Evolutionary conservation across 1,140 invertebrate species (phyloP), one percentile per base, ranked within the genome.

Genomic region (Rhizoglyphus robini): DNA sequence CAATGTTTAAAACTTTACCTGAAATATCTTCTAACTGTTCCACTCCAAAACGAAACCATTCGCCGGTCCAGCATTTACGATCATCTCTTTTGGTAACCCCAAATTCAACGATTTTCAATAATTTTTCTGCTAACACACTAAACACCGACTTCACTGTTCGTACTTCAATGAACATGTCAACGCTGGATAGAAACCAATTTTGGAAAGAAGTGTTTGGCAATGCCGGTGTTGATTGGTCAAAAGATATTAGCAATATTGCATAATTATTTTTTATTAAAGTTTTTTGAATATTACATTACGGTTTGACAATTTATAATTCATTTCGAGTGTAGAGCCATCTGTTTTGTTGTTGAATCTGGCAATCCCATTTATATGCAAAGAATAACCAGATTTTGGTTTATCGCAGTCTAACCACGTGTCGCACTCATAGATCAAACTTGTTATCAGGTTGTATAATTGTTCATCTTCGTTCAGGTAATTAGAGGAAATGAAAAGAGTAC

Each of bases 391-490:
- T 46, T 32, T 30, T 32, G 58, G 58, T n/a, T 27, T 15, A 60
- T 60, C 58, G 36, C 58, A 60, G 29, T 60, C 58, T n/a, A 60
- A 27, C 58, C 58, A 60, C 23, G 2, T 29, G 15, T 60, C 58
- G 27, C 58, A 60, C 36, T 60, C 58, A 27, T 29, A 60, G 15
- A 60, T 34, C 2, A 60, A 27, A 46, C 27, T 60, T n/a, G 15
- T 60, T 3, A 60, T 15, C 58, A 60, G 29, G 13, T 2, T 3
- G 13, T 51, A 20, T 8, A 13, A 20, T 34, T 18, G n/a, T 46
- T 34, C 15, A 46, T 60, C 58, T 11, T 60, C 30, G 15, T 1
- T 3, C 15, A 32, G 13, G 8, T n/a, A 29, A n/a, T 15, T 15
- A 1, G 27, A 34, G 1, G 15, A 13, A 23, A 60, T 60, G 15